Evolutionary conservation across 2,888 invertebrate species (phyloP).

Genomic region (Euspilapteryx auroguttella): DNA sequence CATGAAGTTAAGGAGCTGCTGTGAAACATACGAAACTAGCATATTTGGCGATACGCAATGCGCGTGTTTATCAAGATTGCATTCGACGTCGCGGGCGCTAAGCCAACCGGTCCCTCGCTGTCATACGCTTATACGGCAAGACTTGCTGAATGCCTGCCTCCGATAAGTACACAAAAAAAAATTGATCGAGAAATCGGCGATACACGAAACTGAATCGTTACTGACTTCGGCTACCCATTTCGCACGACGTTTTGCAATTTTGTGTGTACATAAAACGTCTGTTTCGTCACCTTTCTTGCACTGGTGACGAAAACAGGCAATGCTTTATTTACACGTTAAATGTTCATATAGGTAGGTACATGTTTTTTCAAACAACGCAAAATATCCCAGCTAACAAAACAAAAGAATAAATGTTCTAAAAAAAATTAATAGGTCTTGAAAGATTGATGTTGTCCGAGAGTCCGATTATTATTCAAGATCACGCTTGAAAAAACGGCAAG

Average conservation of each 20-base stretch:
- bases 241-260: conserved; percentile 25
- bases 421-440: too few species aligned
- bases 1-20: conserved; percentile 2
- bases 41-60: conserved; percentile 25
- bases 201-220: conserved; percentile 35
- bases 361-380: too few species aligned
- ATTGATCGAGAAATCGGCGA: conserved; percentile 23
- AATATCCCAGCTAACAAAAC: too few species aligned
- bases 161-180: conserved; percentile 36
- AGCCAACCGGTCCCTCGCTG: conserved; percentile 30
- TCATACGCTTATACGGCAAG: conserved; percentile 29
- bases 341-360: too few species aligned
- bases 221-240: conserved; percentile 28
- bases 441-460: too few species aligned
- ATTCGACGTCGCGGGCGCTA: conserved; percentile 33
- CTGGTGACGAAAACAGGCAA: too few species aligned
- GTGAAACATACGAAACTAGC: conserved; percentile 1
- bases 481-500: too few species aligned
- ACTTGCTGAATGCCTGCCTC: conserved; percentile 40
- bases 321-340: too few species aligned
- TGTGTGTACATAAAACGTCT: too few species aligned
- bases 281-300: too few species aligned
- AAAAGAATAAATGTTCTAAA: too few species aligned
- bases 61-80: conserved; percentile 36
- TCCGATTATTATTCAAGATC: too few species aligned